A percentile compares a stretch with the other conserved stretches of the same genome.
phyloP scores from a whole-genome alignment of 2,888 invertebrate genomes.

The Scrobipalpa costella region DNA sequence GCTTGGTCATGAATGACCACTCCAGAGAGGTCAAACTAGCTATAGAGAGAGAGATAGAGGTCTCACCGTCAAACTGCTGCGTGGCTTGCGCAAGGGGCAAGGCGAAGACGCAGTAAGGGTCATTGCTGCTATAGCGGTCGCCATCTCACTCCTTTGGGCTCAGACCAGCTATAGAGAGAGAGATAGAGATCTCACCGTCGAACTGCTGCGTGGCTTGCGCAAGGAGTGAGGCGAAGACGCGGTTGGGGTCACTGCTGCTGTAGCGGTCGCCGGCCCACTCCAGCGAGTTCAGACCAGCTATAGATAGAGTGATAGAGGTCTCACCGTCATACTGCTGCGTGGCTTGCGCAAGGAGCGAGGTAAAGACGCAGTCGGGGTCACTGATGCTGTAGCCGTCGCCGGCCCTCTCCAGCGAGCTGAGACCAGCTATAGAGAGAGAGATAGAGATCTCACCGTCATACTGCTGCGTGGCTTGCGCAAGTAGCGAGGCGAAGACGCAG shows the following conservation, averaged over 20 bases:
- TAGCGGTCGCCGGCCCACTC: neutral
- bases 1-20: too few relatives aligned
- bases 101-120: conserved; percentile 67
- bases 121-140: neutral
- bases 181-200: conserved; percentile 59
- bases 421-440: conserved; percentile 27
- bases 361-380: conserved; percentile 77
- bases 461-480: conserved; percentile 78
- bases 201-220: conserved; percentile 80
- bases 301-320: conserved; percentile 41
- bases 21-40: conserved; percentile 81
- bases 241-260: conserved; percentile 37
- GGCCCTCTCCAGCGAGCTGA: neutral
- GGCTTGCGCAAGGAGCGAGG: conserved; percentile 77
- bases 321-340: conserved; percentile 78
- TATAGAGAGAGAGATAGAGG: neutral
- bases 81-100: conserved; percentile 78
- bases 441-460: conserved; percentile 77
- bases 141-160: neutral
- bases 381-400: conserved; percentile 79
- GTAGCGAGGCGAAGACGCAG: conserved; percentile 76
- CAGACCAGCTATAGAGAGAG: neutral
- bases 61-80: conserved; percentile 77
- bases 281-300: neutral
- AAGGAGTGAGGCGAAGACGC: conserved; percentile 76